Conservation (phyloP, 2,113 vertebrate genomes). For the Brachyhypopomus occidentalis region DNA sequence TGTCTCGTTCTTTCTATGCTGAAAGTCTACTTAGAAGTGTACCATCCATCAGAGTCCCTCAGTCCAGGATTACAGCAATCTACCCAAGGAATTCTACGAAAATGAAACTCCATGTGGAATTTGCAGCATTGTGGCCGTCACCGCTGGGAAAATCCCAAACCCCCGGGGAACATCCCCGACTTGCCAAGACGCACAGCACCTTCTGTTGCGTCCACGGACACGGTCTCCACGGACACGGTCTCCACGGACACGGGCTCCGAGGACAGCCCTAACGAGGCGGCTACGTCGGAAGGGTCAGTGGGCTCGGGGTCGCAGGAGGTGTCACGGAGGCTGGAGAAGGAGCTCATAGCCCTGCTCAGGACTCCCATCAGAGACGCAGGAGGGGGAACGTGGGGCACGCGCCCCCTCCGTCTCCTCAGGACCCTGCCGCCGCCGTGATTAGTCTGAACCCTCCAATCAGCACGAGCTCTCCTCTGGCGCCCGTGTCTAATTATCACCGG, state of each 20-base stretch:
- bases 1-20: too few species aligned
- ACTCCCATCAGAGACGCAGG: conserved; percentile 31
- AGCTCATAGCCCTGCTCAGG: conserved; percentile 18
- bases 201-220: background rate
- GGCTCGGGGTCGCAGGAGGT: background rate
- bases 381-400: conserved; percentile 17
- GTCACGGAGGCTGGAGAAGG: conserved; percentile 26
- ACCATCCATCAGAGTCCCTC: background rate
- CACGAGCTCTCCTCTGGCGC: conserved; percentile 28
- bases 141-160: background rate
- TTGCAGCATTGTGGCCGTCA: conserved; percentile 21
- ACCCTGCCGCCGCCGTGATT: conserved; percentile 37
- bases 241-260: too few species aligned
- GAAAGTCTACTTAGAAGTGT: too few species aligned
- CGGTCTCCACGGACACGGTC: background rate
- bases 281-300: too few species aligned
- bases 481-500: conserved; percentile 41
- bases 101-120: background rate
- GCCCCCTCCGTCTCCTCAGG: conserved; percentile 23
- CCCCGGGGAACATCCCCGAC: background rate
- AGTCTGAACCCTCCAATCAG: conserved; percentile 34
- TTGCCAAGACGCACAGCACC: background rate
- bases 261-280: background rate
- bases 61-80: background rate
- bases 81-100: background rate